phyloP scores from a whole-genome alignment of 2,797 vertebrate species.

The Acridotheres tristis region DNA sequence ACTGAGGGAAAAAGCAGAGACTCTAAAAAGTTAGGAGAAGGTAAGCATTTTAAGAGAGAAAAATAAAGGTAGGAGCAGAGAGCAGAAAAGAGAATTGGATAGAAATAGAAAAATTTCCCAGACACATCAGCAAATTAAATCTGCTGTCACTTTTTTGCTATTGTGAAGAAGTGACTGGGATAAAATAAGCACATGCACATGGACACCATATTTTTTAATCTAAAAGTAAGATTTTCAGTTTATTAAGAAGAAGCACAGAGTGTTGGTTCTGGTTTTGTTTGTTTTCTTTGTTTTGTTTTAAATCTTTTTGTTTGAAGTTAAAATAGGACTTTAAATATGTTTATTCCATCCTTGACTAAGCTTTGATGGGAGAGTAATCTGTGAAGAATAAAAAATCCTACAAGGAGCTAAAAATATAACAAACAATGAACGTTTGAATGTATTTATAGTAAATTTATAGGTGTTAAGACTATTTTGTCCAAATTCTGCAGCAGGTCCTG shows the following conservation, averaged over 20 bases:
- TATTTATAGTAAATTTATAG: not conserved
- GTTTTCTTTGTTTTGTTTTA: not conserved
- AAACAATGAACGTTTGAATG: not conserved
- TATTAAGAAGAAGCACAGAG: not conserved
- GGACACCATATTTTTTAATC: not conserved
- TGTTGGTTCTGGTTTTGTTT: not conserved
- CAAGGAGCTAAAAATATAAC: not conserved
- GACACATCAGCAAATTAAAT: not conserved
- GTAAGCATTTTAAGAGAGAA: not conserved
- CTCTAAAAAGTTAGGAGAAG: not conserved
- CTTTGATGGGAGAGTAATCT: not conserved
- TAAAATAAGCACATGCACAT: not conserved
- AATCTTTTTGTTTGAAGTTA: not conserved
- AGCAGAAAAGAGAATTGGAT: not conserved
- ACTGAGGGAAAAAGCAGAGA: not conserved
- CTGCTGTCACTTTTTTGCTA: not conserved
- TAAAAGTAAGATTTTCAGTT: not conserved
- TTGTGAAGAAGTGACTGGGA: not conserved
- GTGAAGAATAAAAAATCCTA: not conserved
- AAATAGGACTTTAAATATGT: not conserved
- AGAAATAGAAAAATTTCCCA: not conserved
- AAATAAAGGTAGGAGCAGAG: not conserved
- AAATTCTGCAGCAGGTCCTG: not conserved
- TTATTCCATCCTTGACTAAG: not conserved
- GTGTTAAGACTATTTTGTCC: not conserved